Evolutionary conservation across 2,888 invertebrate species (phyloP).

Genomic region (Hymenopus coronatus): DNA sequence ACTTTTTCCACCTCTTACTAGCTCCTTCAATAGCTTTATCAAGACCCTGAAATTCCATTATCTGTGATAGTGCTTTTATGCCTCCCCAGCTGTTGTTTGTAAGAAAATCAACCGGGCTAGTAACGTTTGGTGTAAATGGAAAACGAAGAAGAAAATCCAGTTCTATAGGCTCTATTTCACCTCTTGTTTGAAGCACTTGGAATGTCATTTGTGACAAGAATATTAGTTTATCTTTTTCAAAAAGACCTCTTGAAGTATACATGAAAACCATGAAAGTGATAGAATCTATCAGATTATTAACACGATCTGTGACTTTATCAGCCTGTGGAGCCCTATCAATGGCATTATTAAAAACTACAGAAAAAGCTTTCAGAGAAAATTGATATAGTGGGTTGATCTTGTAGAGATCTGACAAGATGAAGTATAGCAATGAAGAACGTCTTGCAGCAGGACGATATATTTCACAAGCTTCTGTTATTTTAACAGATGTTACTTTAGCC

Average conservation of each 20-base stretch:
- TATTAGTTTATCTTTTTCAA: slow-evolving; percentile 88
- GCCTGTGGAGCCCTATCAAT: slow-evolving; percentile 65
- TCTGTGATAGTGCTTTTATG: slow-evolving; percentile 70
- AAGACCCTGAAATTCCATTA: slow-evolving; percentile 77
- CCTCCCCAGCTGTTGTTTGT: slow-evolving; percentile 78
- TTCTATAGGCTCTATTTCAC: slow-evolving; percentile 71
- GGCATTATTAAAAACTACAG: slow-evolving; percentile 85
- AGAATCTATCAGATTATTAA: slow-evolving; percentile 75
- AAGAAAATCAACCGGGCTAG: slow-evolving; percentile 80
- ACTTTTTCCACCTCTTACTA: slow-evolving; percentile 77
- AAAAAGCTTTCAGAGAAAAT: slow-evolving; percentile 92
- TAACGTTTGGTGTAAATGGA: slow-evolving; percentile 71
- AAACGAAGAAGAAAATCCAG: slow-evolving; percentile 85
- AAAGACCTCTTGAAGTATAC: slow-evolving; percentile 86
- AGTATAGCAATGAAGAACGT: slow-evolving; percentile 86
- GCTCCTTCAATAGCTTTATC: slow-evolving; percentile 49
- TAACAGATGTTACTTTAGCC: slow-evolving; percentile 78
- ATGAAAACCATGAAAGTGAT: slow-evolving; percentile 84
- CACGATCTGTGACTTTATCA: slow-evolving; percentile 69
- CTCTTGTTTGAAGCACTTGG: slow-evolving; percentile 62
- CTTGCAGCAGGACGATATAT: slow-evolving; percentile 82
- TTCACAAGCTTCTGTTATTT: slow-evolving; percentile 90
- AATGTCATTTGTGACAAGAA: slow-evolving; percentile 84
- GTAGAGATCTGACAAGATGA: slow-evolving; percentile 86
- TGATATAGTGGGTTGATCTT: slow-evolving; percentile 95